Evolutionary conservation across 2,797 vertebrate species (phyloP).

Genomic region (Hybognathus amarus): DNA sequence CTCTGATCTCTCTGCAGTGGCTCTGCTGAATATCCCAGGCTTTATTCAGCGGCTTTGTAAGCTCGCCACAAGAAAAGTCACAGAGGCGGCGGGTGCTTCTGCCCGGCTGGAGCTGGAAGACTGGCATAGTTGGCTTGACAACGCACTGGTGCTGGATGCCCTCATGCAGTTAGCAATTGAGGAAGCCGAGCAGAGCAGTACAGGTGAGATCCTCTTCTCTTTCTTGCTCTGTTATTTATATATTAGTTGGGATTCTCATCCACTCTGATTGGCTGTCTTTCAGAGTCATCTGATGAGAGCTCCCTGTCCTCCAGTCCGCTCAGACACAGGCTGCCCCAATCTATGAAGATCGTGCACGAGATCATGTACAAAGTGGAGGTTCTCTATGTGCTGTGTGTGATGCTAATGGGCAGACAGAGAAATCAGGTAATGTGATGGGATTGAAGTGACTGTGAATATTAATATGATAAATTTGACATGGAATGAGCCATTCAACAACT

Average conservation of each 20-base stretch:
- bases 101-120: conserved; percentile 96
- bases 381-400: conserved; percentile 94
- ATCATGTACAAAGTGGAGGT: conserved; percentile 99
- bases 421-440: conserved; percentile 85
- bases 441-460: not conserved
- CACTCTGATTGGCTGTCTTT: conserved; percentile 28
- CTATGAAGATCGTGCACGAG: conserved; percentile 99
- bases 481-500: not conserved
- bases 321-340: conserved; percentile 90
- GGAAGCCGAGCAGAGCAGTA: conserved; percentile 92
- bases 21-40: conserved; percentile 94
- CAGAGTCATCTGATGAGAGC: conserved; percentile 94
- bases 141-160: conserved; percentile 92
- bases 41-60: conserved; percentile 96
- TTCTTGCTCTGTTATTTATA: not conserved
- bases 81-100: conserved; percentile 89
- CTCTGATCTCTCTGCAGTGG: conserved; percentile 75
- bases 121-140: conserved; percentile 99
- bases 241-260: not conserved
- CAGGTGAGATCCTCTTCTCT: conserved; percentile 78
- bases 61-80: conserved; percentile 94
- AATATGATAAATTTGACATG: not conserved
- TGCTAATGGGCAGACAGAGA: conserved; percentile 96
- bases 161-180: conserved; percentile 97
- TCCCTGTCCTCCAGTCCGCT: conserved; percentile 88